Evolutionary conservation across 2,888 invertebrate species (phyloP), one percentile per base, ranked within the genome.

Genomic region (Barypeithes pellucidus): DNA sequence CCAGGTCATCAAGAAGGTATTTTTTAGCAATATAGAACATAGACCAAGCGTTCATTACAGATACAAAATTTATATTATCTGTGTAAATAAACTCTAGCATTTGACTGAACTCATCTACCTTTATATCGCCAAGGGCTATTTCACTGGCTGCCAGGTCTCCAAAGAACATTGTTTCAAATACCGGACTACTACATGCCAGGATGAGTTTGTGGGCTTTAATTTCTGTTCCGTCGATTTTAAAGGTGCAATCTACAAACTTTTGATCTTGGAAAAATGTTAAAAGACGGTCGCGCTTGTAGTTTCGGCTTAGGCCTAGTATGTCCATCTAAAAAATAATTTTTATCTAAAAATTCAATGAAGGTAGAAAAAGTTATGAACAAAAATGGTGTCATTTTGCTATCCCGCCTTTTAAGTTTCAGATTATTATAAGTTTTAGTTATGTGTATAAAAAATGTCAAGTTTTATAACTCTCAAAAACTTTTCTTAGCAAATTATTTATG

Each of bases 91-190:
- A 91, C 79, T 89, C 88, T 0, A 92, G 84, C 77, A 91, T 84
- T 73, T 89, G 86, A 81, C 89, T 88, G 84, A 92, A 92, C 77
- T 89, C 88, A 65, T 88, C 87, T 24, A 90, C 88, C 78, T 89
- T 88, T 72, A 91, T 89, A 81, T 91, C 91, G 70, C 88, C 87
- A 71, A 91, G 87, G 60, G 84, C 81, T 72, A 91, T 89, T 69
- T 84, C 81, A 71, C 90, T 88, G 76, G 87, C 86, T 8, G 90
- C 89, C 79, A 91, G 80, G 12, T 90, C 88, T 0, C 92, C 92
- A 84, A 89, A 91, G 76, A 91, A 88, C 90, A 92, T 91, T 24
- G 90, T 90, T 84, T 91, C 90, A 86, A 92, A 92, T 39, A 92
- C 91, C 7, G 91, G 91, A 81, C 91, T 91, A 78, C 89, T 89